A percentile compares a stretch with the other conserved stretches of the same genome.
phyloP scores from a whole-genome alignment of 2,797 vertebrate genomes.

The Falco rusticolus region DNA sequence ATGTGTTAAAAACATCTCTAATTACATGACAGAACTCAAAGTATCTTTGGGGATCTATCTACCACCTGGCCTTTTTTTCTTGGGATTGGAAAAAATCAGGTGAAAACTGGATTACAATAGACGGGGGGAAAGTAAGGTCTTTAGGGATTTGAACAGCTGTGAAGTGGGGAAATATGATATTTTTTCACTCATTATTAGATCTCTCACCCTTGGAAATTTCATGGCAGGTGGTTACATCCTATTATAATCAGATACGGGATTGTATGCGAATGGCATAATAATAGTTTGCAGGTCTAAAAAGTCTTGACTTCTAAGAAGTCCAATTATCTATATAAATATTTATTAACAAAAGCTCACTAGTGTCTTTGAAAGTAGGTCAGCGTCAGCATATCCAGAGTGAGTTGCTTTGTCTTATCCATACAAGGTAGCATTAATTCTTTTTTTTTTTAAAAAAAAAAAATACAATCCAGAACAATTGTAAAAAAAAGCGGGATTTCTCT shows the following conservation, averaged over 20 bases:
- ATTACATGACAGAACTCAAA: slow-evolving; percentile 40
- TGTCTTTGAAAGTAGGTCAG: not conserved
- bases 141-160: slow-evolving; percentile 40
- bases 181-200: slow-evolving; percentile 15
- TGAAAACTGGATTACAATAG: slow-evolving; percentile 49
- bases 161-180: not conserved
- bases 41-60: slow-evolving; percentile 12
- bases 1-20: slow-evolving; percentile 22
- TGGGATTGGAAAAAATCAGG: slow-evolving; percentile 54
- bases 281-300: not conserved
- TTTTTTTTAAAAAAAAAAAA: not conserved
- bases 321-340: not conserved
- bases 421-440: not conserved
- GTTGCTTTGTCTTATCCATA: not conserved
- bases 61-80: slow-evolving; percentile 48
- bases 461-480: not conserved
- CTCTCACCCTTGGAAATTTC: slow-evolving; percentile 14
- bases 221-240: slow-evolving; percentile 5
- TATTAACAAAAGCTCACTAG: not conserved
- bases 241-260: not conserved
- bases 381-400: not conserved
- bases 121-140: slow-evolving; percentile 2
- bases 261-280: not conserved
- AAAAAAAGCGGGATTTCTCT: not conserved
- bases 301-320: not conserved